A percentile compares a stretch with the other conserved stretches of the same genome.
phyloP scores from a whole-genome alignment of 2,888 invertebrate species.

The Ellobium chinense region DNA sequence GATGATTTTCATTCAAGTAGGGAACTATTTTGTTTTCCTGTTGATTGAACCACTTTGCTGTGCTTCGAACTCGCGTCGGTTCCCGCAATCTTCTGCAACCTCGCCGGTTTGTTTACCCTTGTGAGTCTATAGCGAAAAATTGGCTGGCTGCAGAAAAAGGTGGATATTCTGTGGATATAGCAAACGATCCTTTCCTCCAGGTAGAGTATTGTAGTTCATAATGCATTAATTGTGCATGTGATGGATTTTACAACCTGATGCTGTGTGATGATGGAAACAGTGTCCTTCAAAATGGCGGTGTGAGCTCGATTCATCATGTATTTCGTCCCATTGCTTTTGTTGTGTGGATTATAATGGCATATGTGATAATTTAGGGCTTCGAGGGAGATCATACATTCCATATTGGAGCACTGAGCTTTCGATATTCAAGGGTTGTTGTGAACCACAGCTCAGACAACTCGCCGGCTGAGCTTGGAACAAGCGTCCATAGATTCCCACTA shows the following conservation, averaged over 20 bases:
- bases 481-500: slow-evolving; percentile 8
- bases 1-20: too few relatives aligned
- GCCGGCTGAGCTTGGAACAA: not conserved
- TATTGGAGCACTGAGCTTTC: too few relatives aligned
- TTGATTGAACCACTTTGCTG: slow-evolving; percentile 14
- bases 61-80: slow-evolving; percentile 35
- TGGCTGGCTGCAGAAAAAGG: slow-evolving; percentile 29
- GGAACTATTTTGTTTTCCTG: slow-evolving; percentile 39
- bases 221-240: slow-evolving; percentile 30
- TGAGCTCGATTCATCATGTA: slow-evolving; percentile 8
- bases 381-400: too few relatives aligned
- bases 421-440: too few relatives aligned
- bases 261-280: not conserved
- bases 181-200: slow-evolving; percentile 40
- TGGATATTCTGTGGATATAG: slow-evolving; percentile 38
- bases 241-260: slow-evolving; percentile 40
- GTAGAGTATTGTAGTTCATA: slow-evolving; percentile 12
- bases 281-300: slow-evolving; percentile 44
- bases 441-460: not conserved
- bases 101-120: slow-evolving; percentile 27
- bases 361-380: too few relatives aligned
- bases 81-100: slow-evolving; percentile 39
- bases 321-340: not conserved
- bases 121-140: slow-evolving; percentile 21
- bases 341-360: too few relatives aligned